phyloP scores from a whole-genome alignment of 2,113 vertebrate genomes.

The Acanthochromis polyacanthus region DNA sequence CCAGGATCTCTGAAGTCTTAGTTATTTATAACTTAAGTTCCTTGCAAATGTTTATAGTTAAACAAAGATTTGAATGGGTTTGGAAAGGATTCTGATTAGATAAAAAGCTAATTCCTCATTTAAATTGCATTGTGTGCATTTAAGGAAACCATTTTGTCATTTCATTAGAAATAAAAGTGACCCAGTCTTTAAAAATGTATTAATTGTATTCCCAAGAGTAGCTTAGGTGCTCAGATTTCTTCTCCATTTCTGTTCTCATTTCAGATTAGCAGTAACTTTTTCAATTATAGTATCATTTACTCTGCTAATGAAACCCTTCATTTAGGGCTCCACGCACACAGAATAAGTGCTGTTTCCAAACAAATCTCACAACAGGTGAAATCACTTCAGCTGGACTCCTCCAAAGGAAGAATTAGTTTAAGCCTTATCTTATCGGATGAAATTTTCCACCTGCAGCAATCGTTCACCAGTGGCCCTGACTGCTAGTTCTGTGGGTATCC shows the following conservation, averaged over 20 bases:
- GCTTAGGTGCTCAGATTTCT: not conserved
- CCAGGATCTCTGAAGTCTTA: not conserved
- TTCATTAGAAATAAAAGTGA: not conserved
- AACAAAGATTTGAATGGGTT: not conserved
- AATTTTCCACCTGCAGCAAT: constrained; percentile 51
- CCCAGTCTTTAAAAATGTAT: not conserved
- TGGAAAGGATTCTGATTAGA: not conserved
- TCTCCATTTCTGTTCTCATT: not conserved
- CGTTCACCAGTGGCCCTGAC: constrained; percentile 34
- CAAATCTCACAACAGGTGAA: constrained; percentile 10
- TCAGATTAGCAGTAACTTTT: not conserved
- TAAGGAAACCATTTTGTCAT: not conserved
- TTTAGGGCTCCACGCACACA: not conserved
- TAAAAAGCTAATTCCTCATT: too few relatives aligned
- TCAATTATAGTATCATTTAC: not conserved
- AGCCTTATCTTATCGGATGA: constrained; percentile 26
- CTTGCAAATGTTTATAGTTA: not conserved
- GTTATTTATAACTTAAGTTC: not conserved
- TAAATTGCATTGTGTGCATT: not conserved
- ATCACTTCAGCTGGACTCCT: constrained; percentile 7
- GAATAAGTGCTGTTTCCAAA: constrained; percentile 14
- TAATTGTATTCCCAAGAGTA: not conserved
- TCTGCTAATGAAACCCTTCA: not conserved
- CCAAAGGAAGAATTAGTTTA: constrained; percentile 35
- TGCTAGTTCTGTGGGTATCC: constrained; percentile 47